Base-by-base conservation (phyloP, 2,113 vertebrate species). In the Abramis brama region DNA sequence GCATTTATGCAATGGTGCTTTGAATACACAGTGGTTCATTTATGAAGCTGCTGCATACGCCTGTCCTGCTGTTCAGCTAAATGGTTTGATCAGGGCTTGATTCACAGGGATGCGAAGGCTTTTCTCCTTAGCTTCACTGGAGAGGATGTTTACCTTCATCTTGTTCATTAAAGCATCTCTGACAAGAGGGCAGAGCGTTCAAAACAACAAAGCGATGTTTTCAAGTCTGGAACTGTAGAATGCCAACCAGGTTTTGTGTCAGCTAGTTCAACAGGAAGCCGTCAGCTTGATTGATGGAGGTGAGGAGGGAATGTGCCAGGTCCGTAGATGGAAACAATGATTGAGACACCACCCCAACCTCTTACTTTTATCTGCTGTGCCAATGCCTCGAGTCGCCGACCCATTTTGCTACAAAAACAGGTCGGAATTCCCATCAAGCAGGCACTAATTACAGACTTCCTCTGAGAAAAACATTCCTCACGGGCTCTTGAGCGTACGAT, bases 371-470 rank as follows among this genome's bases (percentile, higher is more conserved):
- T 50, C 52, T 75, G 47, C 66, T 33, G 70, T 83, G 80, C 62
- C 78, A 70, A 82, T 43, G 50, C 30, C 23, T 57, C 36, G 21
- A 70, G 78, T 50, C 50, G 60, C 27, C 6, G 64, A 21, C 25
- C 79, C 64, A 86, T 88, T 90, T 85, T 82, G 73, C 86, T 90
- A 92, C 73, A 83, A 93, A 86, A 91, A 92, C 89, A 91, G 50
- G 76, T 87, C 75, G 7, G 27, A 85, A 87, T 85, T 90, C 87
- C 85, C 76, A 87, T 85, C 84, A 84, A 90, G 88, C 85, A 47
- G 87, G 71, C 89, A 82, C 89, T 93, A 91, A 92, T 93, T 91
- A 86, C 89, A 84, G 83, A 89, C 81, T 92, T 93, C 90, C 86
- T 84, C 82, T 23, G 15, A 90, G 33, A 77, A 91, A 90, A 87